Evolutionary conservation across 2,797 vertebrate genomes (phyloP).

Genomic region (Tokudaia muenninki): DNA sequence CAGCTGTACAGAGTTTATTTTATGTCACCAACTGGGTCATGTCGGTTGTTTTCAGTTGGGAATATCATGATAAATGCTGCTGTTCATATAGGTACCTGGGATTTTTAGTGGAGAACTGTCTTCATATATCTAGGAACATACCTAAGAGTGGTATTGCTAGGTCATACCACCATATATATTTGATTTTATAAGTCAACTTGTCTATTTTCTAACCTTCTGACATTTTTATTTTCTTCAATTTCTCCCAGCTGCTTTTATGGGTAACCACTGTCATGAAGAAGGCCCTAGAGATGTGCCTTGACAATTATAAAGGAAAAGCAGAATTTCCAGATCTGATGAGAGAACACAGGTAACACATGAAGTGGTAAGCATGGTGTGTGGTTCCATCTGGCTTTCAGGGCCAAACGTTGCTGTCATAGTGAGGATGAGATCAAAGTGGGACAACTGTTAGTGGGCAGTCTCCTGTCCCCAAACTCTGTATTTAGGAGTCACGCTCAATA

Average conservation of each 20-base stretch:
- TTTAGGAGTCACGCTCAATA: neutral
- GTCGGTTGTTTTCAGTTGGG: neutral
- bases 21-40: neutral
- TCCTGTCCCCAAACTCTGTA: neutral
- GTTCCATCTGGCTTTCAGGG: neutral
- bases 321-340: neutral
- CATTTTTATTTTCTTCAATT: conserved; percentile 43
- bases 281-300: neutral
- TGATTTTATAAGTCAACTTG: neutral
- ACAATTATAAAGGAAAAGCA: neutral
- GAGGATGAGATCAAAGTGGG: neutral
- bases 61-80: neutral
- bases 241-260: neutral
- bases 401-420: neutral
- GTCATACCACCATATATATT: neutral
- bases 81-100: neutral
- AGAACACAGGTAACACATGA: neutral
- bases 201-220: conserved; percentile 38
- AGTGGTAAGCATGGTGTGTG: neutral
- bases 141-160: neutral
- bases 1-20: neutral
- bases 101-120: conserved; percentile 8
- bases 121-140: conserved; percentile 37
- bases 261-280: neutral
- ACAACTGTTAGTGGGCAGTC: neutral